Conservation (phyloP, 2,113 vertebrate species). For the Dasyurus viverrinus region DNA sequence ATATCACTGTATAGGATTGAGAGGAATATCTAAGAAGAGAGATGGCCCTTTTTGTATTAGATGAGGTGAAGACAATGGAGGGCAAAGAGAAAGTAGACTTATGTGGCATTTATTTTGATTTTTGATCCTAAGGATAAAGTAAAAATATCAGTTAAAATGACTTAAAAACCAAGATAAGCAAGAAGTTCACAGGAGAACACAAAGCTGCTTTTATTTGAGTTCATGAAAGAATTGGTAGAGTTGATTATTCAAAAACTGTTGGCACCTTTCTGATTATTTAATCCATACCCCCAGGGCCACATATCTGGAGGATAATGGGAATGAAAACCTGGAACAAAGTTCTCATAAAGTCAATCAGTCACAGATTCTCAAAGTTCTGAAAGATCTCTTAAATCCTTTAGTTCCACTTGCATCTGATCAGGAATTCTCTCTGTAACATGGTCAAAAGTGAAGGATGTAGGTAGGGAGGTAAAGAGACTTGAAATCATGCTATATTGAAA, state of each 20-base stretch:
- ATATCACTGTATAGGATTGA: neutral
- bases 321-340: neutral
- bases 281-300: neutral
- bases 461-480: neutral
- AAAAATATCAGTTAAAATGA: neutral
- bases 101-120: neutral
- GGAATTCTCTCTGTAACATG: neutral
- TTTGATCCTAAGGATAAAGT: neutral
- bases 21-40: neutral
- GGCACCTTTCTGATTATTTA: neutral
- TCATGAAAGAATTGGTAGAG: neutral
- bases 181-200: neutral
- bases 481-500: neutral
- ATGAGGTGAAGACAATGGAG: neutral
- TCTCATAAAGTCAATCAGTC: neutral
- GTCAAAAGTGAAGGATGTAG: neutral
- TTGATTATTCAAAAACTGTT: neutral
- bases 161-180: neutral
- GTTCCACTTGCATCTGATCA: neutral
- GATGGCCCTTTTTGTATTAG: neutral
- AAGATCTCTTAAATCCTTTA: neutral
- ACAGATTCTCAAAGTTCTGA: too few relatives aligned
- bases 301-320: neutral
- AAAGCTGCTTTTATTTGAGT: neutral
- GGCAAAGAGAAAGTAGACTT: neutral